phyloP scores from a whole-genome alignment of 2,888 invertebrate species.

The Polymixis lichenea region DNA sequence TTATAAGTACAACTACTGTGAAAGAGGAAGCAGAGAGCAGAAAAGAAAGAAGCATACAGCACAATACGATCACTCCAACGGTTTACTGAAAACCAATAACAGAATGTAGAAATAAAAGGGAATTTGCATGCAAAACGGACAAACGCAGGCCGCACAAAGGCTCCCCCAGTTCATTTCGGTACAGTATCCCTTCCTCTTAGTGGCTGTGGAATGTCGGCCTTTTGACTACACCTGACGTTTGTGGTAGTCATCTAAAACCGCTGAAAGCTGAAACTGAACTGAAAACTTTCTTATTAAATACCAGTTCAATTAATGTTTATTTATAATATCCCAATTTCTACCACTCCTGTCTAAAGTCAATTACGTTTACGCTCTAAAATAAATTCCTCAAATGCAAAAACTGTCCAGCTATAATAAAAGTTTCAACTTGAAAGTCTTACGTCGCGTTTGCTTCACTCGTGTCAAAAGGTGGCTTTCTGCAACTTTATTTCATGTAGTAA shows the following conservation, averaged over 20 bases:
- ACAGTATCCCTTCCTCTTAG: slow-evolving; percentile 8
- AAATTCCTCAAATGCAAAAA: background rate
- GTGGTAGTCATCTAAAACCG: background rate
- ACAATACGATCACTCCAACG: background rate
- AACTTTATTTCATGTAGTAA: slow-evolving; percentile 10
- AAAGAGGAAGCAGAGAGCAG: background rate
- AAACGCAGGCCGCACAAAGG: slow-evolving; percentile 18
- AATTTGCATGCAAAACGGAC: slow-evolving; percentile 15
- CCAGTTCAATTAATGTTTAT: background rate
- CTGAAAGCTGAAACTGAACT: background rate
- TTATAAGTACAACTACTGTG: background rate
- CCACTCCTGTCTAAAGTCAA: background rate
- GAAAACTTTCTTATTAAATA: background rate
- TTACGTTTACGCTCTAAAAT: background rate
- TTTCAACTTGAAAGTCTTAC: background rate
- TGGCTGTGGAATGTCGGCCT: background rate
- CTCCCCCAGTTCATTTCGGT: slow-evolving; percentile 20
- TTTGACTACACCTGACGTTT: slow-evolving; percentile 22
- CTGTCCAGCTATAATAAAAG: background rate
- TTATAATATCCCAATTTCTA: background rate
- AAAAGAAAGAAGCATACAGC: background rate
- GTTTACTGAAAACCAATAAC: slow-evolving; percentile 10
- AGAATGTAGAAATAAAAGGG: slow-evolving; percentile 13
- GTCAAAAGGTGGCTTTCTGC: slow-evolving; percentile 1
- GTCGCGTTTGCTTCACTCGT: background rate